A percentile compares a stretch with the other conserved stretches of the same genome.
Conservation (phyloP, 2,113 vertebrate genomes). For the Puma concolor region DNA sequence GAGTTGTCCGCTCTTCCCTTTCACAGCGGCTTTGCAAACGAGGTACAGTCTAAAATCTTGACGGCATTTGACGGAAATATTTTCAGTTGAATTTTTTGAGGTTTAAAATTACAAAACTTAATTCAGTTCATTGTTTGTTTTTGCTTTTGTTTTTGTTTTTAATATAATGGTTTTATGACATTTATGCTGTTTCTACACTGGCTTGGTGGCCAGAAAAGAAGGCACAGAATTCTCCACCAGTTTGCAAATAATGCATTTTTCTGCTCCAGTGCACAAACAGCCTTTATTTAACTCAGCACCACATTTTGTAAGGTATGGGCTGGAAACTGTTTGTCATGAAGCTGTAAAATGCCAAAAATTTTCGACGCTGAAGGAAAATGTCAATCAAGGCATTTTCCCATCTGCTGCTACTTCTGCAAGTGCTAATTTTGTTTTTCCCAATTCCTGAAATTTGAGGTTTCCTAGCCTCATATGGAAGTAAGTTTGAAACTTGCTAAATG, state of each 20-base stretch:
- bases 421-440: conserved; percentile 80
- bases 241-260: conserved; percentile 77
- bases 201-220: conserved; percentile 78
- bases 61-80: conserved; percentile 56
- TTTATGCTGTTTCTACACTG: conserved; percentile 78
- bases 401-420: conserved; percentile 77
- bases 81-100: conserved; percentile 63
- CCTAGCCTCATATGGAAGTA: conserved; percentile 67
- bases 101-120: conserved; percentile 70
- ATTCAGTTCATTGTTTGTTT: conserved; percentile 69
- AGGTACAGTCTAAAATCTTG: conserved; percentile 55
- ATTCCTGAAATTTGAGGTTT: conserved; percentile 74
- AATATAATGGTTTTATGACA: conserved; percentile 69
- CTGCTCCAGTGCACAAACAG: conserved; percentile 75
- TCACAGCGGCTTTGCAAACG: conserved; percentile 69
- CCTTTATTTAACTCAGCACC: conserved; percentile 75
- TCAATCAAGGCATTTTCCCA: conserved; percentile 81
- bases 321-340: conserved; percentile 71
- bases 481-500: conserved; percentile 76
- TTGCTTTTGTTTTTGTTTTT: conserved; percentile 67
- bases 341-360: conserved; percentile 69
- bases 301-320: conserved; percentile 78
- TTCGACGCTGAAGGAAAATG: conserved; percentile 73
- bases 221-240: conserved; percentile 80
- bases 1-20: conserved; percentile 63